Conservation (phyloP, 64 coral and sea anemone genomes). For the Montipora efflorescens region DNA sequence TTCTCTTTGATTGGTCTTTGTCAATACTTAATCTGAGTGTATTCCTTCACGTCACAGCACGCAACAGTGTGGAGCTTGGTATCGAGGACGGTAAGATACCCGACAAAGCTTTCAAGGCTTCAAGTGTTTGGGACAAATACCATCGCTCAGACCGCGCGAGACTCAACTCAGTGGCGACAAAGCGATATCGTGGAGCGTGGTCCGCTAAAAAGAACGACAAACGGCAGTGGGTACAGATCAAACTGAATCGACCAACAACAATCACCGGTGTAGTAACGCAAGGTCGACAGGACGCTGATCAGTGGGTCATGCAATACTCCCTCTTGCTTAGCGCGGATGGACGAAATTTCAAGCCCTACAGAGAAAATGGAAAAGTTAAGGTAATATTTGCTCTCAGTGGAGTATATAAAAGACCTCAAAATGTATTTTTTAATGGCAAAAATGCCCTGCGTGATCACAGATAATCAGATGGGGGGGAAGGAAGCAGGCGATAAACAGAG, state of each 20-base stretch:
- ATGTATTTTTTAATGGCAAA: too few species aligned
- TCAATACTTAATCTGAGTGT: too few species aligned
- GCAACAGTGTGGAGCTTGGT: constrained; percentile 14
- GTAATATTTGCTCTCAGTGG: neutral
- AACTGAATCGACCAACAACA: constrained; percentile 7
- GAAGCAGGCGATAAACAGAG: too few species aligned
- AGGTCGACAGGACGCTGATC: constrained; percentile 14
- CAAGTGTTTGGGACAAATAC: constrained; percentile 31
- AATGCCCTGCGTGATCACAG: too few species aligned
- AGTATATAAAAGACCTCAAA: too few species aligned
- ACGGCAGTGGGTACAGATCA: constrained; percentile 28
- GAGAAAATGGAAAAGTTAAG: constrained; percentile 29
- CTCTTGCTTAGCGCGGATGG: constrained; percentile 8
- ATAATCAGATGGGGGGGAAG: too few species aligned
- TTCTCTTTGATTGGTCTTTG: neutral
- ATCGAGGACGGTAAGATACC: constrained; percentile 35
- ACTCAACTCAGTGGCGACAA: constrained; percentile 21
- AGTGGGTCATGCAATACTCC: constrained; percentile 21
- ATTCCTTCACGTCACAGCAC: neutral
- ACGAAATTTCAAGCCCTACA: constrained; percentile 10
- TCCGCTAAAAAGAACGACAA: constrained; percentile 36
- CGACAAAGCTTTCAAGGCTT: constrained; percentile 15
- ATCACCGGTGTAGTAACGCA: constrained; percentile 36
- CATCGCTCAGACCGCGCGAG: constrained; percentile 10
- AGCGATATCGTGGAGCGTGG: constrained; percentile 23